Evolutionary conservation across 1,140 invertebrate species (phyloP).

Genomic region (Megalopta genalis): DNA sequence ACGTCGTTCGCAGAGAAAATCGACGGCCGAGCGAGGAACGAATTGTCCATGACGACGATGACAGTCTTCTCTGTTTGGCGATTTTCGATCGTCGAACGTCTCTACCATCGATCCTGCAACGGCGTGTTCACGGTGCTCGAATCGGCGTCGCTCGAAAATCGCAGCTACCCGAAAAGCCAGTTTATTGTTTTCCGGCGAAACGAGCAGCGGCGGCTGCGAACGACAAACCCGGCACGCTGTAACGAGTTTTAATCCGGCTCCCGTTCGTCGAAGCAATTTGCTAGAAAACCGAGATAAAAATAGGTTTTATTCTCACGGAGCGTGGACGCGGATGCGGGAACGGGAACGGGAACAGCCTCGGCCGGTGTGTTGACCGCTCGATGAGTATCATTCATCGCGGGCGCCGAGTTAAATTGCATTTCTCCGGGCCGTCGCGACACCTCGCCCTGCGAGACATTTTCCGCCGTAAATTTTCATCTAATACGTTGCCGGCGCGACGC

Average conservation of each 20-base stretch:
- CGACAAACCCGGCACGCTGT: not conserved
- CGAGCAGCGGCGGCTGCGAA: no score
- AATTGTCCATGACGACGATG: no score
- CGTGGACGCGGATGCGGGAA: not conserved
- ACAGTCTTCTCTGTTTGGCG: not conserved
- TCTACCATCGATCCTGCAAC: not conserved
- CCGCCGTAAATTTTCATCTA: constrained; percentile 47
- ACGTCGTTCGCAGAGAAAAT: not conserved
- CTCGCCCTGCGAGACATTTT: constrained; percentile 36
- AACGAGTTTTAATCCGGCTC: not conserved
- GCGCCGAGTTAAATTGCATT: constrained; percentile 55
- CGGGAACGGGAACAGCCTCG: no score
- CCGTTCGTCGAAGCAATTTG: constrained; percentile 14
- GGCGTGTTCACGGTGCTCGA: no score
- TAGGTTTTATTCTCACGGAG: constrained; percentile 40
- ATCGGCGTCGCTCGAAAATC: no score
- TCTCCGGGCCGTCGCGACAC: constrained; percentile 24
- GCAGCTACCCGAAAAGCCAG: no score
- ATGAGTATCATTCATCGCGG: constrained; percentile 40
- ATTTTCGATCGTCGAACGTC: constrained; percentile 21
- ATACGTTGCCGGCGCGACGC: not conserved
- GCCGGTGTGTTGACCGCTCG: constrained; percentile 39
- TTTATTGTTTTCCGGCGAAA: no score
- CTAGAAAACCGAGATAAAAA: constrained; percentile 14
- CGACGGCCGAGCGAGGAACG: no score